These are phyloP conservation scores for Phrynocephalus forsythii DNA, from an alignment of 2,797 vertebrate species.

Conservation along the genomic window DNA sequence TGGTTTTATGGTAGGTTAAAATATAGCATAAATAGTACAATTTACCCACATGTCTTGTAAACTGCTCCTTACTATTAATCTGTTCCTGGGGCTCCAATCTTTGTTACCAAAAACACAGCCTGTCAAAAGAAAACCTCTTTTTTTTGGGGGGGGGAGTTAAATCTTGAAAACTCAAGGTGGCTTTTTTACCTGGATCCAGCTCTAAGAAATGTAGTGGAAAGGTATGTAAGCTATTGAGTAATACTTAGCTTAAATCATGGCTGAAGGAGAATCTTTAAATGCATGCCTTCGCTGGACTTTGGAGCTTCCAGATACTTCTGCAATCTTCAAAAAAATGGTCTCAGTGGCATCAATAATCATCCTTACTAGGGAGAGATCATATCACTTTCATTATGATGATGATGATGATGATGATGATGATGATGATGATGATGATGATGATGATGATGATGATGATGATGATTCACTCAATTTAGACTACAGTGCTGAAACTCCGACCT, in stretches of 20 bases:
- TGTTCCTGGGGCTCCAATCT: not conserved
- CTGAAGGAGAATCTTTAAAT: not conserved
- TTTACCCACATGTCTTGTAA: not conserved
- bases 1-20: not conserved
- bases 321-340: not conserved
- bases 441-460: too few species aligned
- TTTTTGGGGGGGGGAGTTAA: not conserved
- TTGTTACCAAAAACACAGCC: not conserved
- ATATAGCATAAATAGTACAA: not conserved
- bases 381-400: too few species aligned
- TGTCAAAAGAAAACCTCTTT: not conserved
- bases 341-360: not conserved
- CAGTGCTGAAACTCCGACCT: too few species aligned
- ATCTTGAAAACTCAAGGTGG: too few species aligned
- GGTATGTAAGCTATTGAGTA: not conserved
- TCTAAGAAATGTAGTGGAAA: not conserved
- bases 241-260: not conserved
- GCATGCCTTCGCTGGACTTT: not conserved
- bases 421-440: too few species aligned
- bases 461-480: too few species aligned
- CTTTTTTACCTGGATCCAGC: too few species aligned
- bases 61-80: not conserved
- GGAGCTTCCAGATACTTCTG: not conserved
- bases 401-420: too few species aligned
- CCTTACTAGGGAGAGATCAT: too few species aligned